Evolutionary conservation across 1,140 invertebrate genomes (phyloP), one percentile per base, ranked within the genome.

Genomic region (Zaprionus africanus): DNA sequence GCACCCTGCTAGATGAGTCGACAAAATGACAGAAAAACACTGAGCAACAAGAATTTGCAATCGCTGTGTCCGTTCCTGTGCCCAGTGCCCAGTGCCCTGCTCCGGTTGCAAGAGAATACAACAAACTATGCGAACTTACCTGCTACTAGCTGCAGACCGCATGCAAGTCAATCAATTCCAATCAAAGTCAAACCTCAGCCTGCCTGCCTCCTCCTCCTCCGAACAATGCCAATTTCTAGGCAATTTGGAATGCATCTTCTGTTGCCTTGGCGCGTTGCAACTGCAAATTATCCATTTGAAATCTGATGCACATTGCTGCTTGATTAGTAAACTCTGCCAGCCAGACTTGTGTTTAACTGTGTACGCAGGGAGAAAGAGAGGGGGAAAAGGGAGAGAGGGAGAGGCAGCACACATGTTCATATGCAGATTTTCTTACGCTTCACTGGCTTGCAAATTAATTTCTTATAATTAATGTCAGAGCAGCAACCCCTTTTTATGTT

Each of bases 1-100:
- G 71, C n/a, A n/a, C 38, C 57, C 41, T 68, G 79, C 71, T 76
- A 82, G 76, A 87, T 86, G 82, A 86, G 80, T 75, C 80, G 84
- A 79, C 73, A 77, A 87, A 88, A 80, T 73, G 69, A 58, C 58
- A 31, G 26, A 67, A 53, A 76, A 67, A 56, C 49, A 59, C 60
- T 63, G 59, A 15, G 9, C 63, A 63, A 59, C 68, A 77, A 49
- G 53, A 28, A 66, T 59, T 38, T 57, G 53, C 72, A 70, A 54
- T 69, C 38, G 43, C 9, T 56, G 13, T 38, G 36, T 13, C 36
- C 12, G 31, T 34, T 38, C 13, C 36, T 15, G 36, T 38, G 15
- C 13, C 36, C 13, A 38, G 1, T 38, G 12, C 36, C 9, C 31
- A 11, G 7, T 46, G 41, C n/a, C 7, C 41, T 46, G 41, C 19